Base-by-base conservation (phyloP, 2,888 invertebrate genomes). In the Sturmia bella region DNA sequence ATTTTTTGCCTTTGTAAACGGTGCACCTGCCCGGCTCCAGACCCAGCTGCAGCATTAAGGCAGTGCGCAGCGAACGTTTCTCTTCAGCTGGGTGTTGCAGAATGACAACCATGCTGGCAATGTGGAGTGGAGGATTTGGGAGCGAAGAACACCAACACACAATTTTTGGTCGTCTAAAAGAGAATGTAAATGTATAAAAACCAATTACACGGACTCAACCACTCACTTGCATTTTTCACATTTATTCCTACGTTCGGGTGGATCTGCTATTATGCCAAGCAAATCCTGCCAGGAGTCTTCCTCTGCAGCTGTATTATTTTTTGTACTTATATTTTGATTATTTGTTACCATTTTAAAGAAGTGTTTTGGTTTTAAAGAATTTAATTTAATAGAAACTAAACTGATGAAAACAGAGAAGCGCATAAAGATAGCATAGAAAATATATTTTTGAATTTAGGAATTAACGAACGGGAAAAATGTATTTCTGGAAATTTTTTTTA, bases 61-160 rank as follows among this genome's bases (percentile, higher is more conserved):
- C 97, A 37, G 98, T 98, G 66, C 97, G 93, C 54, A 98, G 92
- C 86, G 96, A 96, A 85, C 98, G 92, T 88, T 96, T 96, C 88
- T 97, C 96, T 93, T 98, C 98, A 80, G 97, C 97, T 13, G 98
- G 98, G 92, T 98, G 98, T 90, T 98, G 98, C 7, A 98, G 92
- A 77, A 98, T 93, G 84, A 97, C 94, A 57, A 98, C 92, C 86
- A 92, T 93, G 78, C 96, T 96, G 69, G 92, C 91, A 13, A 96
- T 95, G 72, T 91, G 90, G 32, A 98, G 88, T 54, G 93, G 94
- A 69, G 93, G 92, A 68, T 93, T 91, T 7, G 98, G 97, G 81
- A 98, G 91, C 52, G 95, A 96, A 43, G 93, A 92, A 90, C 98
- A 98, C 96, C 97, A 98, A 89, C 98, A 98, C n/a, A 97, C 97